Conservation (phyloP, 2,888 invertebrate genomes). For the Cheiracanthium punctorium region DNA sequence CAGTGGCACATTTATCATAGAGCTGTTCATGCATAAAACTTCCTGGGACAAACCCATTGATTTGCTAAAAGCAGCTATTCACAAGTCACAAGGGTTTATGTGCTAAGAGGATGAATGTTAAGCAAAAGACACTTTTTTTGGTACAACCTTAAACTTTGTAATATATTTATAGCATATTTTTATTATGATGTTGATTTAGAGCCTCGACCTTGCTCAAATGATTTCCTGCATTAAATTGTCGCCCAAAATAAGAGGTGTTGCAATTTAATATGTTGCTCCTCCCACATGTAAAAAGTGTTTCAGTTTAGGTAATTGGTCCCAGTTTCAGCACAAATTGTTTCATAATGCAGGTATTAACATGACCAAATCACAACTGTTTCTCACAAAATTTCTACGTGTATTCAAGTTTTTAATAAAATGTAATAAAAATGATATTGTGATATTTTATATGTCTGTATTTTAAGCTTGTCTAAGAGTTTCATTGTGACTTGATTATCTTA, state of each 20-base stretch:
- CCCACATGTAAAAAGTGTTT: slow-evolving; percentile 59
- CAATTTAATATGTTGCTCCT: slow-evolving; percentile 63
- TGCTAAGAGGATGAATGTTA: slow-evolving; percentile 58
- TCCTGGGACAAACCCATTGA: slow-evolving; percentile 32
- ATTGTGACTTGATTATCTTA: slow-evolving; percentile 4
- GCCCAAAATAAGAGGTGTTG: slow-evolving; percentile 57
- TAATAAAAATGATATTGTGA: slow-evolving; percentile 46
- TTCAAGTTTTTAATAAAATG: slow-evolving; percentile 67
- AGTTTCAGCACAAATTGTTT: slow-evolving; percentile 69
- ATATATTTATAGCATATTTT: slow-evolving; percentile 72
- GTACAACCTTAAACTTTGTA: slow-evolving; percentile 71
- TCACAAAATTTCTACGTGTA: slow-evolving; percentile 70
- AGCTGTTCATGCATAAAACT: slow-evolving; percentile 53
- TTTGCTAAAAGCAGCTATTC: slow-evolving; percentile 43
- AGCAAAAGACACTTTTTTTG: slow-evolving; percentile 69
- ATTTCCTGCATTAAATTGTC: slow-evolving; percentile 56
- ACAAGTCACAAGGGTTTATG: slow-evolving; percentile 47
- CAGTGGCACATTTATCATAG: slow-evolving; percentile 54
- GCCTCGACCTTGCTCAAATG: slow-evolving; percentile 68
- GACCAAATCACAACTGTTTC: slow-evolving; percentile 69
- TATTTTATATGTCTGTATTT: slow-evolving; percentile 19
- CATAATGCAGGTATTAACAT: slow-evolving; percentile 66
- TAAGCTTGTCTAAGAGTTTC: slow-evolving; percentile 15
- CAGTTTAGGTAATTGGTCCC: slow-evolving; percentile 66
- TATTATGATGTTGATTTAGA: slow-evolving; percentile 71